Evolutionary conservation across 2,113 vertebrate genomes (phyloP).

Genomic region (Conger conger): DNA sequence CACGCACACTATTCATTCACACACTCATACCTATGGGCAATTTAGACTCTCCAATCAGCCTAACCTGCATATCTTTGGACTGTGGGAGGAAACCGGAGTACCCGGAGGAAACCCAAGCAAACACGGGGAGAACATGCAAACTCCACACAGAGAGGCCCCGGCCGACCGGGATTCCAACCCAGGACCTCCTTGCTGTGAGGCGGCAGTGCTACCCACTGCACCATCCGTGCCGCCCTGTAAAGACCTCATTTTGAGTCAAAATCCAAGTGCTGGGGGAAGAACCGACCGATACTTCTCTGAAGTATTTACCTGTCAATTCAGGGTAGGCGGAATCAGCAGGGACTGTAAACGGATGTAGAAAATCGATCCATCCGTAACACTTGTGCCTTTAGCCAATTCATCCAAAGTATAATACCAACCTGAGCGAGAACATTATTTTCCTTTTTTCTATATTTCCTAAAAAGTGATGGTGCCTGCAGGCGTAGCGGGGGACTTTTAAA

Average conservation of each 20-base stretch:
- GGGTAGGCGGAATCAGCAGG: not conserved
- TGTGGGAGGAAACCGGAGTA: no score
- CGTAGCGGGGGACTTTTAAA: not conserved
- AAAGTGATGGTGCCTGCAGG: not conserved
- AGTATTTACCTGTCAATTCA: not conserved
- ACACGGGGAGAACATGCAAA: no score
- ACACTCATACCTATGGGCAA: no score
- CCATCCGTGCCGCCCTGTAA: no score
- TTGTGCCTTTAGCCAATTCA: not conserved
- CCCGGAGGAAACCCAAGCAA: no score
- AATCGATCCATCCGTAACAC: not conserved
- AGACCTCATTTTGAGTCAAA: not conserved
- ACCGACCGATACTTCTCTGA: not conserved
- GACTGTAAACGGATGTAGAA: not conserved
- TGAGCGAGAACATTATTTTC: not conserved
- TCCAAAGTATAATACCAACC: not conserved
- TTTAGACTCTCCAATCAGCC: no score
- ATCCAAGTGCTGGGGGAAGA: not conserved
- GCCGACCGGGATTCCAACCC: no score
- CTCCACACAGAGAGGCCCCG: no score
- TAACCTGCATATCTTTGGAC: no score
- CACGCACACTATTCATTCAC: no score
- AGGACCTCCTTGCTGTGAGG: no score
- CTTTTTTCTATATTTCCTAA: not conserved
- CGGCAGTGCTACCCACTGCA: no score